phyloP scores from a whole-genome alignment of 2,888 invertebrate genomes.

The Protodeltote pygarga region DNA sequence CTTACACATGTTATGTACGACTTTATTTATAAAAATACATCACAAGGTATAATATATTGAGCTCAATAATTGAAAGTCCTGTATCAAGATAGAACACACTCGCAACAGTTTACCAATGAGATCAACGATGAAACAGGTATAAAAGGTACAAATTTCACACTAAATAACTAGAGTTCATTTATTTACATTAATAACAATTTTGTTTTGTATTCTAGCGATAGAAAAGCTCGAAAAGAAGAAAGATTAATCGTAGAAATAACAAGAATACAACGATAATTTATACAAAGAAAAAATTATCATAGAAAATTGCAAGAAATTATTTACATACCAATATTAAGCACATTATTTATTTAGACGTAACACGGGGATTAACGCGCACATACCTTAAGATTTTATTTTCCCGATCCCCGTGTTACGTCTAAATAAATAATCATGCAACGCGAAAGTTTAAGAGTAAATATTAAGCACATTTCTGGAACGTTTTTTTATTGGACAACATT shows the following conservation, averaged over 20 bases:
- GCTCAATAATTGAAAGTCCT: slow-evolving; percentile 83
- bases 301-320: too few relatives aligned
- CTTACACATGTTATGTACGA: slow-evolving; percentile 48
- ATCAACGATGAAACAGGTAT: slow-evolving; percentile 48
- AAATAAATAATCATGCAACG: too few relatives aligned
- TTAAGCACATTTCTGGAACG: too few relatives aligned
- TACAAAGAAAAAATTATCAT: too few relatives aligned
- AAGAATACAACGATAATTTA: too few relatives aligned
- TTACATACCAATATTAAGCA: too few relatives aligned
- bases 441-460: too few relatives aligned
- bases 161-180: slow-evolving; percentile 51
- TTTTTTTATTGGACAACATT: too few relatives aligned
- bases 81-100: slow-evolving; percentile 81
- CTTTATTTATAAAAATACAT: slow-evolving; percentile 85
- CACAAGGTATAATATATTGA: slow-evolving; percentile 84
- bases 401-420: too few relatives aligned
- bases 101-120: slow-evolving; percentile 77
- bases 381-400: too few relatives aligned
- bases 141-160: slow-evolving; percentile 55
- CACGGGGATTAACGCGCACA: too few relatives aligned
- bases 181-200: slow-evolving; percentile 26
- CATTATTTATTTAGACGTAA: too few relatives aligned
- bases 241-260: slow-evolving; percentile 3
- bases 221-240: slow-evolving; percentile 10
- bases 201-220: slow-evolving; percentile 23